Base-by-base conservation (phyloP, 1,140 invertebrate species). In the Campoletis sonorensis region DNA sequence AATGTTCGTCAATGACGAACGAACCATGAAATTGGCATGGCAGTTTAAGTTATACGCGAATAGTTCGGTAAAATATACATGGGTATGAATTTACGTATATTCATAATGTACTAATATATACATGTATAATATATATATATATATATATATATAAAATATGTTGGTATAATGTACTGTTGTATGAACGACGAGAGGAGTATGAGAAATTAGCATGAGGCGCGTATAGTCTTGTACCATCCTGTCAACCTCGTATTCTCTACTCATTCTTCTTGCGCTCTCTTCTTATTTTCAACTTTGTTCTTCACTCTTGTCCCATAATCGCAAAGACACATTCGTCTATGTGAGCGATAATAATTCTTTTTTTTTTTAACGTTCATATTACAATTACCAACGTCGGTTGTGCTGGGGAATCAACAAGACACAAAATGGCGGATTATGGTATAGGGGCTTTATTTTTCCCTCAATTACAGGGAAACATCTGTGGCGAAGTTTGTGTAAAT, bases 1-100 rank as follows among this genome's bases (percentile, higher is more conserved):
- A 68, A 79, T 79, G 78, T 79, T 67, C 30, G 78, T 79, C 54
- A 79, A 27, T 79, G 78, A 67, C 40, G 78, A 67, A 79, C 78
- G 64, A 79, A 49, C 61, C 64, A 73, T 73, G 71, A 73, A 73
- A 73, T 73, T 26, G 71, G 37, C 40, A 73, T 73, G 71, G 71
- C 71, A 73, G 40, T 73, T 73, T 73, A 73, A 23, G 26, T 77
- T 77, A 61, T 77, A 77, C 75, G 51, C 54, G 51, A 54, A 77
- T 77, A 77, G 21, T 77, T n/a, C 45, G 73, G 54, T 30, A 27
- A 33, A 30, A 16, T 18, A 54, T 23, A 54, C 13, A n/a, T 54
- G 18, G 21, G 16, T 16, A 49, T 33, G 30, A 33, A 33, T 33
- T n/a, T n/a, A n/a, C n/a, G 26, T 51, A 37, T 51, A 40, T 26